phyloP scores from a whole-genome alignment of 2,888 invertebrate genomes.

The Sarcophaga carnaria region DNA sequence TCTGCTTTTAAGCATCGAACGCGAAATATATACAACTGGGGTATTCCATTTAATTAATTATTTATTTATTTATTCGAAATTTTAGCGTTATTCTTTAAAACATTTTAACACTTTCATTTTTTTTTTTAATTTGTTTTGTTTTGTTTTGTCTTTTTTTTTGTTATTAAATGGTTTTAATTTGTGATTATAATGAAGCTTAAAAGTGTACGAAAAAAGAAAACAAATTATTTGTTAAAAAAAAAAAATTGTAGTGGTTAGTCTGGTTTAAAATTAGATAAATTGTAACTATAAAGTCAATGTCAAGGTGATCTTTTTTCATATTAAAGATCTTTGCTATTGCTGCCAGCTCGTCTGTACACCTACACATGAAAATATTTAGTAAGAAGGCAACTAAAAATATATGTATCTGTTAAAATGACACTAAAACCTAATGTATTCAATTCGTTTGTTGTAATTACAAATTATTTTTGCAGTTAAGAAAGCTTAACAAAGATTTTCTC shows the following conservation, averaged over 20 bases:
- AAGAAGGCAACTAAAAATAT: too few species aligned
- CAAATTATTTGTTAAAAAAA: background rate
- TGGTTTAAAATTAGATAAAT: background rate
- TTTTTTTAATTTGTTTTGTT: background rate
- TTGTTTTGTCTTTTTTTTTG: background rate
- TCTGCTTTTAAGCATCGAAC: constrained; percentile 65
- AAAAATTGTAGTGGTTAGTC: background rate
- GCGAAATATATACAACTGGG: constrained; percentile 51
- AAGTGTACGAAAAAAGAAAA: background rate
- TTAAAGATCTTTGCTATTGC: background rate
- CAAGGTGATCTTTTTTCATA: background rate
- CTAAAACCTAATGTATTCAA: too few species aligned
- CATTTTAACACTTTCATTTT: constrained; percentile 16
- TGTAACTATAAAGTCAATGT: background rate
- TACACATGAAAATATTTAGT: too few species aligned
- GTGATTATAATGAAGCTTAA: background rate
- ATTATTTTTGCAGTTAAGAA: background rate
- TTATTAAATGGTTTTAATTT: background rate
- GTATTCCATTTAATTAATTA: constrained; percentile 10
- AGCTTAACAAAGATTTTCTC: background rate
- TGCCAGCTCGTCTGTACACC: background rate
- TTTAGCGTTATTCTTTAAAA: background rate
- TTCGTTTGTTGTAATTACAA: too few species aligned
- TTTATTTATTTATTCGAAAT: background rate
- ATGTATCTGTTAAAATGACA: too few species aligned